Conservation (phyloP, 2,113 vertebrate species). For the Thymallus thymallus region DNA sequence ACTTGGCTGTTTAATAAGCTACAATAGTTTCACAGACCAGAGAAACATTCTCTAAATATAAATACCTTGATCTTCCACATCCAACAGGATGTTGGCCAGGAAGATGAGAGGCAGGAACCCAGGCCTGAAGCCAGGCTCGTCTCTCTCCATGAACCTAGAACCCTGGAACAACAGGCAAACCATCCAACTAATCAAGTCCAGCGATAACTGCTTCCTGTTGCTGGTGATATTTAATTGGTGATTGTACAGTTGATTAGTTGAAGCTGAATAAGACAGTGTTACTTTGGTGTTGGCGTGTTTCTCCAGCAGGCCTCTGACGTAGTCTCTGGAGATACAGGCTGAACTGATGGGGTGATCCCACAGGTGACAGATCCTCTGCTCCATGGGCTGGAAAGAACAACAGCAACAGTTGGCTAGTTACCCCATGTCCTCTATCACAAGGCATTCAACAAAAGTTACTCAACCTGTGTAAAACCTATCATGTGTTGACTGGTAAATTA, state of each 20-base stretch:
- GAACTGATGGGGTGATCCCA: conserved; percentile 90
- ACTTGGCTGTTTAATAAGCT: background rate
- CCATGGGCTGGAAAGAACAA: conserved; percentile 70
- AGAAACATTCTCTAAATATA: background rate
- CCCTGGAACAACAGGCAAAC: conserved; percentile 58
- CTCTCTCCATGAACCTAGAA: conserved; percentile 56
- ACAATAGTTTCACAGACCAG: background rate
- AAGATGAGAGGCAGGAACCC: conserved; percentile 91
- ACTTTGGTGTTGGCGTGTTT: conserved; percentile 79
- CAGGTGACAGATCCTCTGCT: conserved; percentile 77
- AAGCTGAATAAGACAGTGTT: background rate
- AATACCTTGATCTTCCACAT: conserved; percentile 80
- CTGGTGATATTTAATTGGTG: no score
- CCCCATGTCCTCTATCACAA: no score
- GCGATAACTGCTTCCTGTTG: no score
- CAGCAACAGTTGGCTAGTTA: background rate
- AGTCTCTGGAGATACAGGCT: conserved; percentile 81
- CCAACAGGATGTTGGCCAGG: conserved; percentile 79
- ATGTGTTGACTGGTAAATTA: no score
- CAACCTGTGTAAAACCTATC: no score
- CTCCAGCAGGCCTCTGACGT: conserved; percentile 78
- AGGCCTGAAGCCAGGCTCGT: conserved; percentile 64
- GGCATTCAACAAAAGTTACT: no score
- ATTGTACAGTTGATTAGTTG: no score
- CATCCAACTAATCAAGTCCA: background rate